Evolutionary conservation across 2,113 vertebrate genomes (phyloP), one percentile per base, ranked within the genome.

Genomic region (Halcyon malimbica): DNA sequence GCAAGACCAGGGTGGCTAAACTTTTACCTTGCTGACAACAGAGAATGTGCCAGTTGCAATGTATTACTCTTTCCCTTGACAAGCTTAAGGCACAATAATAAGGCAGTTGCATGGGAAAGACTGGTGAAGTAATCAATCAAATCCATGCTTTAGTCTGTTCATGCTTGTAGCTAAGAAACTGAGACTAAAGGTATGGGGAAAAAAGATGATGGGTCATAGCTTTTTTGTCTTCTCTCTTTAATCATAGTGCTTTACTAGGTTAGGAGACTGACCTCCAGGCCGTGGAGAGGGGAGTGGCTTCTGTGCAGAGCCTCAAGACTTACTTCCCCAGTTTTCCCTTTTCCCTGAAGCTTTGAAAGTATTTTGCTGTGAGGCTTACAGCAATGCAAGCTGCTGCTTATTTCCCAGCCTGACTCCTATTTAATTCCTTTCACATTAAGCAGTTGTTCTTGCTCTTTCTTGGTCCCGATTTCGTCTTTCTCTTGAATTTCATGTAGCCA

Each of bases 11-110:
- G 16, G 59, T n/a, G 91, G 25, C 87, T 97, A 57, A 91, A 90
- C 74, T 91, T 83, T 96, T 95, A 95, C 92, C 54, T 93, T 31
- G 33, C 88, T 95, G 96, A 87, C 86, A 91, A 82, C 51, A 91
- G 96, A 94, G 87, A 94, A 93, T 87, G 90, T 96, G 42, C 82
- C 91, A 75, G 54, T 90, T 96, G 81, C 42, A 79, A 71, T 63
- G 68, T 65, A 57, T 90, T 94, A 90, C 70, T 41, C 48, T 95
- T 95, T 93, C 57, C 53, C 67, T 79, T 96, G 95, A 97, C 90
- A 97, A 96, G 59, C 86, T 96, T 93, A 97, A 98, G 84, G 76
- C 39, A 80, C 65, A 65, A 20, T 89, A 96, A 94, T 94, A 89
- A 83, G 90, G 83, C 4, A 33, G 48, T 93, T 97, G 68, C 75